Conservation (phyloP, 2,888 invertebrate species). For the Drosophila tanythrix region DNA sequence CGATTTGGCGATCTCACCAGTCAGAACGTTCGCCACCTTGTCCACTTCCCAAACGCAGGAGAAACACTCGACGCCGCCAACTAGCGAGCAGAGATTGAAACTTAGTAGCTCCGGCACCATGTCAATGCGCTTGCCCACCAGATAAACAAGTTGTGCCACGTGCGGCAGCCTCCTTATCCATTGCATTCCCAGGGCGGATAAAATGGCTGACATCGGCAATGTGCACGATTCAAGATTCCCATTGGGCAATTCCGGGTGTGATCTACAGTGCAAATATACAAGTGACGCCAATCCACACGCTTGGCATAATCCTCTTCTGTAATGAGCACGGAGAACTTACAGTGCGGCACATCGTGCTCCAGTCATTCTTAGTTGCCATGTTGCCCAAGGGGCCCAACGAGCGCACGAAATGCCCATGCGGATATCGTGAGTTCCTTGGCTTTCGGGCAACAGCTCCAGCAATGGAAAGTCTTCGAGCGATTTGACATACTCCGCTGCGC, state of each 20-base stretch:
- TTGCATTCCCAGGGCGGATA: conserved; percentile 95
- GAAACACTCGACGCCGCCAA: conserved; percentile 95
- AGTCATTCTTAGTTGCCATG: too few relatives aligned
- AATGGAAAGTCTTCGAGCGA: conserved; percentile 89
- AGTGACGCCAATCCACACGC: conserved; percentile 92
- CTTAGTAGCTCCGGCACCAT: conserved; percentile 96
- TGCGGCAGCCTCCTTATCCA: conserved; percentile 96
- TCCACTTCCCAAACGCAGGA: conserved; percentile 98
- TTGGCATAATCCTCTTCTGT: conserved; percentile 91
- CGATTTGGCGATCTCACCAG: conserved; percentile 90
- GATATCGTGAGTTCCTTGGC: conserved; percentile 97
- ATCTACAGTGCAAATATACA: conserved; percentile 97
- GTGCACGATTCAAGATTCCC: conserved; percentile 95
- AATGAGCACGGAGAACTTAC: too few relatives aligned
- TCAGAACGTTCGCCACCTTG: conserved; percentile 91
- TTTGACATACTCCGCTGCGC: conserved; percentile 90
- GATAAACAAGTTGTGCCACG: conserved; percentile 97
- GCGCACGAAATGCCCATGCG: conserved; percentile 97
- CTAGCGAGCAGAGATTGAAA: conserved; percentile 97
- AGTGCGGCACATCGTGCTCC: too few relatives aligned
- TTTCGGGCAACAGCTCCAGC: conserved; percentile 82
- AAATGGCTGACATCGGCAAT: conserved; percentile 99
- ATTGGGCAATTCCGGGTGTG: conserved; percentile 94
- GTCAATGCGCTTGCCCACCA: conserved; percentile 96
- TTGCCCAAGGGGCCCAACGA: conserved; percentile 86